These are phyloP conservation scores for Girardinichthys multiradiatus DNA, from an alignment of 2,113 vertebrate species.

Conservation along the genomic window DNA sequence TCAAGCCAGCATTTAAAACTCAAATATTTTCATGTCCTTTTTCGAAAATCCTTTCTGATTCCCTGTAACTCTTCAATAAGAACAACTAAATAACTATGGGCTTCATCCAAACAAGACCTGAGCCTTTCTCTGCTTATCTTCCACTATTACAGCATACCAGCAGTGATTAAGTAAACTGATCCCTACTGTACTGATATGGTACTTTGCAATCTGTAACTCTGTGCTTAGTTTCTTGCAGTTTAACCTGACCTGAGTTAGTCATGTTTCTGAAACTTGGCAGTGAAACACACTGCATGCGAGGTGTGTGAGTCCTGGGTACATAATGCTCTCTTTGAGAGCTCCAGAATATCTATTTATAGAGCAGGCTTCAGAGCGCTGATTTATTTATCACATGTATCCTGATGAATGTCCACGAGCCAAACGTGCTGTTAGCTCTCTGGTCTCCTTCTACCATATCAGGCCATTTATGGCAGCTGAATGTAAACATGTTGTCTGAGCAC, in stretches of 20 bases:
- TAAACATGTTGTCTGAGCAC: background rate
- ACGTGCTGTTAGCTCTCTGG: background rate
- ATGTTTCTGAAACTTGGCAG: constrained; percentile 23
- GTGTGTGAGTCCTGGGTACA: constrained; percentile 52
- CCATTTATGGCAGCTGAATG: background rate
- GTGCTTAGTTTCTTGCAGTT: constrained; percentile 16
- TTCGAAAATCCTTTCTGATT: constrained; percentile 34
- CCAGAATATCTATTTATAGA: constrained; percentile 60
- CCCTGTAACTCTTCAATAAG: constrained; percentile 23
- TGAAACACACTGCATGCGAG: constrained; percentile 36
- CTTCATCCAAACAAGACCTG: constrained; percentile 35
- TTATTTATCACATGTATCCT: constrained; percentile 52
- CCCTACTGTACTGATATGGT: constrained; percentile 5
- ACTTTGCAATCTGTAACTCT: constrained; percentile 5
- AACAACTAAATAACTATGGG: constrained; percentile 25
- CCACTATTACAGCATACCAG: constrained; percentile 41
- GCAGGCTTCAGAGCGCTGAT: constrained; percentile 30
- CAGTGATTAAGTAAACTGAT: constrained; percentile 47
- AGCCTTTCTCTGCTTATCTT: constrained; percentile 25
- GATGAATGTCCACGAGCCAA: background rate
- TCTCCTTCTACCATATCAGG: background rate
- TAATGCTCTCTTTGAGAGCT: constrained; percentile 51
- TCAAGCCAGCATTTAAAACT: constrained; percentile 17
- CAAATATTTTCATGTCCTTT: background rate
- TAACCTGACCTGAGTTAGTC: constrained; percentile 11